phyloP scores from a whole-genome alignment of 2,888 invertebrate genomes.

The Microdon myrmicae region DNA sequence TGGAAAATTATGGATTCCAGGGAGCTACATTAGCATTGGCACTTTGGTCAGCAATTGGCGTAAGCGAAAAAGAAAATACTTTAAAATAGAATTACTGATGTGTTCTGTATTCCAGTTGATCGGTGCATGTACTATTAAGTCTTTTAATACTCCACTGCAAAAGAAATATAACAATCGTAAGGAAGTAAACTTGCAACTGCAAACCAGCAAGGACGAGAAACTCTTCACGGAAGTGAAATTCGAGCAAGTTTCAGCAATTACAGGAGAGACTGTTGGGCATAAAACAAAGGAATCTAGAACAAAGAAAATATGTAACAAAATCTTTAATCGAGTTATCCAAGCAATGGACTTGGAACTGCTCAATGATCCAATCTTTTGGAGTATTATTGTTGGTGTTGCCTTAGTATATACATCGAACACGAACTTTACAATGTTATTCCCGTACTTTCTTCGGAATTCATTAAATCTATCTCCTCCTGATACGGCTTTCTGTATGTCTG shows the following conservation, averaged over 20 bases:
- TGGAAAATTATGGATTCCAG: slow-evolving; percentile 74
- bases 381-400: slow-evolving; percentile 75
- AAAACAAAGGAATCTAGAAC: slow-evolving; percentile 17
- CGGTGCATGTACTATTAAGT: slow-evolving; percentile 71
- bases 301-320: slow-evolving; percentile 55
- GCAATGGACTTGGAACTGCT: slow-evolving; percentile 75
- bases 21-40: slow-evolving; percentile 75
- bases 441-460: slow-evolving; percentile 71
- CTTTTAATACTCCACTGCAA: slow-evolving; percentile 67
- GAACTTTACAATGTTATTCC: slow-evolving; percentile 77
- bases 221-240: slow-evolving; percentile 43
- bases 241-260: slow-evolving; percentile 11
- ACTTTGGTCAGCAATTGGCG: slow-evolving; percentile 73
- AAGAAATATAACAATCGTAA: slow-evolving; percentile 62
- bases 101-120: slow-evolving; percentile 66
- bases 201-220: slow-evolving; percentile 49
- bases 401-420: slow-evolving; percentile 75
- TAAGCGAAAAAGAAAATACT: slow-evolving; percentile 63
- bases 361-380: slow-evolving; percentile 73
- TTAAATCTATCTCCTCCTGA: slow-evolving; percentile 67
- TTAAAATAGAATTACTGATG: not conserved
- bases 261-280: not conserved
- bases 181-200: slow-evolving; percentile 57
- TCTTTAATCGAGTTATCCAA: slow-evolving; percentile 62
- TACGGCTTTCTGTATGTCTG: slow-evolving; percentile 78